Percentiles rank a stretch among this genome's conserved stretches.
Conservation (phyloP, 1,140 invertebrate species). For the Harlomillsia oculata region DNA sequence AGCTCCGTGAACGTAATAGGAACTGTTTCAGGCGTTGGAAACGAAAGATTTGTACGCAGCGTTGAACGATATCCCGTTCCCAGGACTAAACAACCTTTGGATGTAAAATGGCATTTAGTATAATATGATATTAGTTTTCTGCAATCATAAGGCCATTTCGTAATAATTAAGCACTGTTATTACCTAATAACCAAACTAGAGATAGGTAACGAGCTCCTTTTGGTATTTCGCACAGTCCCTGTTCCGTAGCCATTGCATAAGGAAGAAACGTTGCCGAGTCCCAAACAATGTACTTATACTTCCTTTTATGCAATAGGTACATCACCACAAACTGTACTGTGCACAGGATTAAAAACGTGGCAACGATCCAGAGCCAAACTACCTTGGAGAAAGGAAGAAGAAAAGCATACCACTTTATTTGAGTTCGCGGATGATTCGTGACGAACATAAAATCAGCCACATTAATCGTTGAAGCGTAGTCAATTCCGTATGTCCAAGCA, state of each 20-base stretch:
- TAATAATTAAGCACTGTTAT: no score
- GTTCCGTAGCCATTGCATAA: neutral
- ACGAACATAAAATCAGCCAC: neutral
- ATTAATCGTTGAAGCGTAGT: neutral
- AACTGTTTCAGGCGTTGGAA: slow-evolving; percentile 2
- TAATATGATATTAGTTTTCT: no score
- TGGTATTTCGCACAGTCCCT: neutral
- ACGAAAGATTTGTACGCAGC: neutral
- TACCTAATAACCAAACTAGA: neutral
- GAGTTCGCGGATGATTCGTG: neutral
- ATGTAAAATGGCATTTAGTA: neutral
- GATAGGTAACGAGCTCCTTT: neutral
- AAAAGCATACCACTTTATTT: slow-evolving; percentile 1
- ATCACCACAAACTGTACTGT: neutral
- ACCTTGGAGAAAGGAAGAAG: neutral
- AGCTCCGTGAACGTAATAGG: slow-evolving; percentile 1
- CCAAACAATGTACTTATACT: slow-evolving; percentile 1
- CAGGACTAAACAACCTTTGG: neutral
- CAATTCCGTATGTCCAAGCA: neutral
- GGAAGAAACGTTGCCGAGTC: neutral
- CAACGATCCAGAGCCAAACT: neutral
- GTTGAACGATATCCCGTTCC: slow-evolving; percentile 10
- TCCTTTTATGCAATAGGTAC: neutral
- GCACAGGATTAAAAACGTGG: neutral
- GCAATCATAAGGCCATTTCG: no score